Base-by-base conservation (phyloP, 2,888 invertebrate genomes). In the Pteria penguin region DNA sequence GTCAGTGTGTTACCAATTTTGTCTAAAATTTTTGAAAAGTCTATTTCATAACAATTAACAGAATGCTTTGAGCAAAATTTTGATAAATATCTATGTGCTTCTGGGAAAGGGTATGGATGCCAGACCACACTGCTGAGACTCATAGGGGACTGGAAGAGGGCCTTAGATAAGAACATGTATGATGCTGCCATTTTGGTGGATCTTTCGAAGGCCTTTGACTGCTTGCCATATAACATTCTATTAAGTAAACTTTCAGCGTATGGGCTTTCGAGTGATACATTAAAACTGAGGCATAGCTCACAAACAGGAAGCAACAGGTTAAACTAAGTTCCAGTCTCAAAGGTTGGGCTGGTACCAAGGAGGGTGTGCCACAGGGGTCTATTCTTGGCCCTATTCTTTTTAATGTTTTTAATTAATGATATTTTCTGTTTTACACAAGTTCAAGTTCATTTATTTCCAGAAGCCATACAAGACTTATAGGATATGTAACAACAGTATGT, bases 161-260 rank as follows among this genome's bases (percentile, higher is more conserved):
- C 79, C 8, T 45, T 75, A 14, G 81, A 81, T 27, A 45, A 69
- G 2, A 22, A 73, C 52, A 18, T 68, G 31, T 66, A 70, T 67
- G 75, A 61, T 36, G 75, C 61, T 22, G 78, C 75, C 11, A 65
- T 81, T 1, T 67, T 79, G 3, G 76, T 79, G 78, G 76, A 81
- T 33, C 63, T 81, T 24, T 67, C 67, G 33, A 79, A 81, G 45
- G 81, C 67, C 2, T 80, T 80, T 62, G 80, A 80, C 73, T 81
- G 80, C 68, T 54, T 76, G 5, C 74, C 79, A 18, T 76, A 79
- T 36, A 22, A 79, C 11, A 58, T 79, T 4, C 14, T 76, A 14
- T 31, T 79, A 14, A 32, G 8, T 8, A 80, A 81, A 63, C 45
- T 81, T 11, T 60, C 54, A 22, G 78, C 82, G 1, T 82, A 78